These are phyloP conservation scores for Spisula solida DNA, from an alignment of 2,888 invertebrate genomes.

Conservation along the genomic window DNA sequence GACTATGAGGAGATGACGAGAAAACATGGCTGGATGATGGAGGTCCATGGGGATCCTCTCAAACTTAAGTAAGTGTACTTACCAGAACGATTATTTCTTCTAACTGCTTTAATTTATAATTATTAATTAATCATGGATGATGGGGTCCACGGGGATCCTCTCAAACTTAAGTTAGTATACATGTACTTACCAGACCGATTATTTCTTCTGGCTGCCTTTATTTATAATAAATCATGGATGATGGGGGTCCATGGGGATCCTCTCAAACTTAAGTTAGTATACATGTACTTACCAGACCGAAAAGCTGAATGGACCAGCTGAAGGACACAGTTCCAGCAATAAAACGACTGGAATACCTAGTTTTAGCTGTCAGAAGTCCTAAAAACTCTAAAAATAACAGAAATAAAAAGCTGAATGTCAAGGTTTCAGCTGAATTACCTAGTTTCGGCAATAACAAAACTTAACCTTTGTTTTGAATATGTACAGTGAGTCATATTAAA, in stretches of 20 bases:
- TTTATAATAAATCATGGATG: no score
- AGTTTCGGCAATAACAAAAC: no score
- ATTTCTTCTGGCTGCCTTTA: background rate
- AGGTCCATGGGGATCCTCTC: slow-evolving; percentile 85
- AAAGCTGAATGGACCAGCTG: no score
- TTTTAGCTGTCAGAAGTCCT: no score
- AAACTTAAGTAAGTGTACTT: slow-evolving; percentile 83
- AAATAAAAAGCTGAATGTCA: no score
- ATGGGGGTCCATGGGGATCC: slow-evolving; percentile 86
- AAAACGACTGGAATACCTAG: no score
- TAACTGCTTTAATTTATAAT: background rate
- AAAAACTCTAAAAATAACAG: no score
- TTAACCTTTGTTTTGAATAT: no score
- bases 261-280: slow-evolving; percentile 85
- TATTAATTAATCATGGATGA: no score
- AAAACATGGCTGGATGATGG: slow-evolving; percentile 85
- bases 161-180: slow-evolving; percentile 85
- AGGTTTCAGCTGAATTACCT: no score
- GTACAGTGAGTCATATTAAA: no score
- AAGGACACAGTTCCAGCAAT: no score
- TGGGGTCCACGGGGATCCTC: slow-evolving; percentile 85
- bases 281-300: background rate
- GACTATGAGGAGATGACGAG: slow-evolving; percentile 79
- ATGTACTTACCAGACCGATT: background rate
- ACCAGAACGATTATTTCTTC: background rate